Evolutionary conservation across 2,888 invertebrate species (phyloP).

Genomic region (Drosophila melanosoma): DNA sequence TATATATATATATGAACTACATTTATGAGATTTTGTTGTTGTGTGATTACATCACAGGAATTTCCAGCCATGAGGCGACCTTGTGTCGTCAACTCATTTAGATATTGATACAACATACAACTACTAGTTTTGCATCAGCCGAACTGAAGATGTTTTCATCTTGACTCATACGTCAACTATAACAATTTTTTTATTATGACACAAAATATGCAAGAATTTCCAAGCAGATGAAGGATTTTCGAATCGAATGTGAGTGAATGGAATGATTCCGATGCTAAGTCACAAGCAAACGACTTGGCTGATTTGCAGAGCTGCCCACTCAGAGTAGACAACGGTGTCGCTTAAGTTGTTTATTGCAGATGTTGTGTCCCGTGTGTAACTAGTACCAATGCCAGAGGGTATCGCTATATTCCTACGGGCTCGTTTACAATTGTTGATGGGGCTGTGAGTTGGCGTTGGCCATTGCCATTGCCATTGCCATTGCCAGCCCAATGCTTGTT

Average conservation of each 20-base stretch:
- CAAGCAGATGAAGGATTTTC: constrained; percentile 13
- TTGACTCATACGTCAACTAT: constrained; percentile 38
- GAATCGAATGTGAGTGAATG: constrained; percentile 16
- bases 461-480: constrained; percentile 10
- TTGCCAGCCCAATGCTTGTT: constrained; percentile 55
- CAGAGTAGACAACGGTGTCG: constrained; percentile 50
- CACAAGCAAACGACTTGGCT: too few relatives aligned
- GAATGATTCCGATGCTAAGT: constrained; percentile 12
- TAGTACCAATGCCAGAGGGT: constrained; percentile 9
- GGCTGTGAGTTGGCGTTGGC: constrained; percentile 47
- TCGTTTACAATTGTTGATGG: constrained; percentile 72
- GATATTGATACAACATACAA: constrained; percentile 20
- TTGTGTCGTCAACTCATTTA: constrained; percentile 66
- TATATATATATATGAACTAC: constrained; percentile 5
- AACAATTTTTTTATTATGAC: constrained; percentile 37
- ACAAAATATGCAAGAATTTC: constrained; percentile 35
- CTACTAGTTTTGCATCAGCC: constrained; percentile 42
- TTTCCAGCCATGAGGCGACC: constrained; percentile 67
- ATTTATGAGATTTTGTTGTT: constrained; percentile 37
- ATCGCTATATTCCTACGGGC: constrained; percentile 31
- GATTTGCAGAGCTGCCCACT: constrained; percentile 56
- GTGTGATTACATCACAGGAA: constrained; percentile 61
- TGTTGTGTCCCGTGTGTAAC: constrained; percentile 5
- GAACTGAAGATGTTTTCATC: constrained; percentile 22
- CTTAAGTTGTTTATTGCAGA: constrained; percentile 63